Evolutionary conservation across 2,888 invertebrate genomes (phyloP).

Genomic region (Papilio demoleus): DNA sequence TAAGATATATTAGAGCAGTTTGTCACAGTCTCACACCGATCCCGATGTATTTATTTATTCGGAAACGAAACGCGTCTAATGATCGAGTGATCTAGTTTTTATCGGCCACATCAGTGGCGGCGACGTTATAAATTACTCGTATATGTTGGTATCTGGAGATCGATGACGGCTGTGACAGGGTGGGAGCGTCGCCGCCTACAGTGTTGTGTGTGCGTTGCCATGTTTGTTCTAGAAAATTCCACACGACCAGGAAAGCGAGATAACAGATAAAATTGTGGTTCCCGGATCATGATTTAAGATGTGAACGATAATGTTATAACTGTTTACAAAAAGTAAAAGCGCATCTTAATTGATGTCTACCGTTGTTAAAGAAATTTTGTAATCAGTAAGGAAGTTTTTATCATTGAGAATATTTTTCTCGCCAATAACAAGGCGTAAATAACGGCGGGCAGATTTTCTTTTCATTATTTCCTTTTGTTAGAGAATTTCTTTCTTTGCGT

Average conservation of each 20-base stretch:
- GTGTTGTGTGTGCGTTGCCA: constrained; percentile 41
- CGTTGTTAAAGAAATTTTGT: neutral
- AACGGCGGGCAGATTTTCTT: constrained; percentile 45
- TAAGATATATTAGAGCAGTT: constrained; percentile 35
- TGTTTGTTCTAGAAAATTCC: constrained; percentile 50
- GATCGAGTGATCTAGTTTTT: constrained; percentile 49
- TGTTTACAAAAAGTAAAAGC: neutral
- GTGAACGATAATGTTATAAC: constrained; percentile 18
- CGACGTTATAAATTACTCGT: constrained; percentile 51
- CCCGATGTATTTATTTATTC: constrained; percentile 35
- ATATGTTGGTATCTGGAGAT: constrained; percentile 48
- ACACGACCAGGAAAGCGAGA: constrained; percentile 43
- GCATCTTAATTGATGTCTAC: neutral
- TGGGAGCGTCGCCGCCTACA: constrained; percentile 47
- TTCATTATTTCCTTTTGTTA: constrained; percentile 51
- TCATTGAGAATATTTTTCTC: constrained; percentile 25
- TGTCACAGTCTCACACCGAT: constrained; percentile 27
- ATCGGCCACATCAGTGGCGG: constrained; percentile 49
- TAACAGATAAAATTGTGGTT: constrained; percentile 43
- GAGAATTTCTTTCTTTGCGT: constrained; percentile 51
- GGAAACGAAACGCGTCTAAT: constrained; percentile 35
- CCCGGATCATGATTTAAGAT: constrained; percentile 35
- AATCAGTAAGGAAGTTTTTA: neutral
- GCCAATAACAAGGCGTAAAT: constrained; percentile 34
- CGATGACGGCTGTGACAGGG: constrained; percentile 51